These are phyloP conservation scores for Hirtodrosophila confusa DNA, from an alignment of 2,888 invertebrate species.

Conservation along the genomic window DNA sequence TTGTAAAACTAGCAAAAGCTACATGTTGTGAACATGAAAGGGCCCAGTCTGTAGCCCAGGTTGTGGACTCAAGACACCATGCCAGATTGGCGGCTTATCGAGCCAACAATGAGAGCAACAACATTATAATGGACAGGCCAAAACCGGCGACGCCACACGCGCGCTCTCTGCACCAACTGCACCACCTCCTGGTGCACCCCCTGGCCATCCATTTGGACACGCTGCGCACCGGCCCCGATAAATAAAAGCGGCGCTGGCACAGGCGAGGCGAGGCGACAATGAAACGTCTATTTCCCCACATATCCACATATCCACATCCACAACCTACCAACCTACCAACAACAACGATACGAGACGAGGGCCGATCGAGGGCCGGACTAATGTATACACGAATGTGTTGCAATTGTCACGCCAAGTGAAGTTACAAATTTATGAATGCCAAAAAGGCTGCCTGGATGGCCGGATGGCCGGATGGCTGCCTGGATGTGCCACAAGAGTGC, in stretches of 20 bases:
- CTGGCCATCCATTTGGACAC: slow-evolving; percentile 63
- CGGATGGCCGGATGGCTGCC: slow-evolving; percentile 10
- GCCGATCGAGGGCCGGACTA: slow-evolving; percentile 71
- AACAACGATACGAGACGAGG: slow-evolving; percentile 19
- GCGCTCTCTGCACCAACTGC: slow-evolving; percentile 46
- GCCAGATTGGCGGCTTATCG: slow-evolving; percentile 69
- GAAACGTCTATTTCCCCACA: slow-evolving; percentile 76
- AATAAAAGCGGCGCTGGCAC: slow-evolving; percentile 68
- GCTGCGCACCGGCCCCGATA: slow-evolving; percentile 72
- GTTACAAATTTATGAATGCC: slow-evolving; percentile 84
- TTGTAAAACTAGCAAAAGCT: slow-evolving; percentile 83
- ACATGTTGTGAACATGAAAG: slow-evolving; percentile 82
- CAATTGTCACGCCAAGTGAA: slow-evolving; percentile 83
- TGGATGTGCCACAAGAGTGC: slow-evolving; percentile 30
- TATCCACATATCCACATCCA: slow-evolving; percentile 45
- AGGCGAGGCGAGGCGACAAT: slow-evolving; percentile 67
- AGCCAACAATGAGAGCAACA: slow-evolving; percentile 79
- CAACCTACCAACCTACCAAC: slow-evolving; percentile 11
- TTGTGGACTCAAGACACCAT: slow-evolving; percentile 43
- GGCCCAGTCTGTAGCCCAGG: slow-evolving; percentile 32
- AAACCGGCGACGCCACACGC: slow-evolving; percentile 70
- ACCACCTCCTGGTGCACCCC: slow-evolving; percentile 10
- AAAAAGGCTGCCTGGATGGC: slow-evolving; percentile 62
- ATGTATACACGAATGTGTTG: slow-evolving; percentile 81
- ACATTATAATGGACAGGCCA: slow-evolving; percentile 80